These are phyloP conservation scores for Hippocampus barbouri DNA, from an alignment of 2,113 vertebrate genomes.

Conservation along the genomic window DNA sequence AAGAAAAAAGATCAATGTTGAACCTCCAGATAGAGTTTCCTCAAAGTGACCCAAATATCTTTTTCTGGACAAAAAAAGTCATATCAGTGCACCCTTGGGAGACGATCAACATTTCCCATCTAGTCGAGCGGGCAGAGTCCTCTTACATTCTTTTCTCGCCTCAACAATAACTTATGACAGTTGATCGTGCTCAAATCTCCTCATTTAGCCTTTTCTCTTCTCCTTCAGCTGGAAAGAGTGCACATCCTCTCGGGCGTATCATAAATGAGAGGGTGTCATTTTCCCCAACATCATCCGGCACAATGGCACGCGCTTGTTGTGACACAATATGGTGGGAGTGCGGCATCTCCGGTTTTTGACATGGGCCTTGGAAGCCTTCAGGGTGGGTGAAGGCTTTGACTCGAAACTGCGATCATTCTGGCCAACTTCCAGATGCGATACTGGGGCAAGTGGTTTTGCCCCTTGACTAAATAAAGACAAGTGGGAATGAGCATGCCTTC, in stretches of 20 bases:
- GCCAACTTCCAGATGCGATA: slow-evolving; percentile 7
- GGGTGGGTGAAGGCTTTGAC: background rate
- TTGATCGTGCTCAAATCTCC: slow-evolving; percentile 27
- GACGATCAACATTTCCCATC: slow-evolving; percentile 26
- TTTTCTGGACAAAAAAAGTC: background rate
- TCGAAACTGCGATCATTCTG: background rate
- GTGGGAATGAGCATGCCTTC: background rate
- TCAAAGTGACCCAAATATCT: background rate
- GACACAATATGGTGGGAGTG: slow-evolving; percentile 29
- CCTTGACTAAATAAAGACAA: slow-evolving; percentile 5
- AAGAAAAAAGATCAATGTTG: too few species aligned
- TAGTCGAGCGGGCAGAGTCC: slow-evolving; percentile 16
- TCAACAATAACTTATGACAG: slow-evolving; percentile 46
- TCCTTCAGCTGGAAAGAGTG: slow-evolving; percentile 20
- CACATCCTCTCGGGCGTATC: slow-evolving; percentile 16
- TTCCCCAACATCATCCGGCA: slow-evolving; percentile 15
- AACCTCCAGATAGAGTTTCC: background rate
- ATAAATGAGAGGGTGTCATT: slow-evolving; percentile 23
- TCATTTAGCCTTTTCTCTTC: slow-evolving; percentile 23
- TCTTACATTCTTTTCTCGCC: slow-evolving; percentile 47
- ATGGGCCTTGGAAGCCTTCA: background rate
- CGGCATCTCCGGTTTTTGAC: slow-evolving; percentile 14
- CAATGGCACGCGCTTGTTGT: slow-evolving; percentile 36
- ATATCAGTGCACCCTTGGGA: slow-evolving; percentile 1
- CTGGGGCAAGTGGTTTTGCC: background rate